These are phyloP conservation scores for human DNA, from an alignment of 2,113 vertebrate species.

Conservation along the genomic window GRCh38 chr14:63496001-63496500, in stretches of 20 bases:
- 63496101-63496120: background rate
- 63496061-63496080: conserved; percentile 27
- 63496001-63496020: conserved; percentile 22
- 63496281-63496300: no score
- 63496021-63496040: conserved; percentile 35
- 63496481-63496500: background rate
- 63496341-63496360: no score
- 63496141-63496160: background rate
- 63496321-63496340: no score
- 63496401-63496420: no score
- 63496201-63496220: background rate
- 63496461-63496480: background rate
- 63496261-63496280: no score
- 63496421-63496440: no score
- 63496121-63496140: background rate
- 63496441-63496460: no score
- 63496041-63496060: background rate
- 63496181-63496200: background rate
- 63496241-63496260: no score
- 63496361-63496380: no score
- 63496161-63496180: background rate
- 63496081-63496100: background rate
- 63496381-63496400: no score
- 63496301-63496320: no score
- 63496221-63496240: no score